These are phyloP conservation scores for Botrylloides violaceus DNA, from an alignment of 23 tunicate species.

Conservation along the genomic window DNA sequence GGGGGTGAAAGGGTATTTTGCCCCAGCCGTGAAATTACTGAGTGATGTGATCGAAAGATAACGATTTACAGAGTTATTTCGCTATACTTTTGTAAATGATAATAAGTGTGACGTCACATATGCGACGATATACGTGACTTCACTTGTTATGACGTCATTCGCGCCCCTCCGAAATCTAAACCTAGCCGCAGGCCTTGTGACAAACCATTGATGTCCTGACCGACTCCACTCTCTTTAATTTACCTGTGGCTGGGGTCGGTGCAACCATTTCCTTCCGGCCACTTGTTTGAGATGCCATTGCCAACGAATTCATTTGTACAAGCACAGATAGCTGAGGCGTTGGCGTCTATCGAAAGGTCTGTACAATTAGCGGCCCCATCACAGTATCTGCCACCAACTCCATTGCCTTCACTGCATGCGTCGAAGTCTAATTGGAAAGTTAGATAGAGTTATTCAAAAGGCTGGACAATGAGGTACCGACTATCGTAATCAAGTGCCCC, in stretches of 20 bases:
- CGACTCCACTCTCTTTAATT: not conserved
- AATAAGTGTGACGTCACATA: too few species aligned
- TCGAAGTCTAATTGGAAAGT: not conserved
- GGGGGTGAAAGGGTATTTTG: too few species aligned
- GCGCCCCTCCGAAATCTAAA: too few species aligned
- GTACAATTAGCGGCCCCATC: constrained; percentile 1
- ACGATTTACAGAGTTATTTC: too few species aligned
- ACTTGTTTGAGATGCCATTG: constrained; percentile 10
- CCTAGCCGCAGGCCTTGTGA: too few species aligned
- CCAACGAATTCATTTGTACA: not conserved
- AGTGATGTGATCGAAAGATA: too few species aligned
- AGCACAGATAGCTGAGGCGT: constrained; percentile 1
- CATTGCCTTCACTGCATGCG: not conserved
- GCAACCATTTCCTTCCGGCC: constrained; percentile 6
- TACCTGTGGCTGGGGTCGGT: not conserved
- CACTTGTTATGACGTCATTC: too few species aligned
- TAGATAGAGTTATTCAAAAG: not conserved
- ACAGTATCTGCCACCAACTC: constrained; percentile 3
- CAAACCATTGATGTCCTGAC: too few species aligned
- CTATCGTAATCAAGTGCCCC: too few species aligned
- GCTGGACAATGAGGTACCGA: not conserved
- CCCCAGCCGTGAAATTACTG: too few species aligned
- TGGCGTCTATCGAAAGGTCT: not conserved
- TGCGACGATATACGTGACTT: too few species aligned
- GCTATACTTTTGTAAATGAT: too few species aligned